These are phyloP conservation scores for Oncorhynchus mykiss DNA, from an alignment of 2,113 vertebrate species.

Conservation along the genomic window DNA sequence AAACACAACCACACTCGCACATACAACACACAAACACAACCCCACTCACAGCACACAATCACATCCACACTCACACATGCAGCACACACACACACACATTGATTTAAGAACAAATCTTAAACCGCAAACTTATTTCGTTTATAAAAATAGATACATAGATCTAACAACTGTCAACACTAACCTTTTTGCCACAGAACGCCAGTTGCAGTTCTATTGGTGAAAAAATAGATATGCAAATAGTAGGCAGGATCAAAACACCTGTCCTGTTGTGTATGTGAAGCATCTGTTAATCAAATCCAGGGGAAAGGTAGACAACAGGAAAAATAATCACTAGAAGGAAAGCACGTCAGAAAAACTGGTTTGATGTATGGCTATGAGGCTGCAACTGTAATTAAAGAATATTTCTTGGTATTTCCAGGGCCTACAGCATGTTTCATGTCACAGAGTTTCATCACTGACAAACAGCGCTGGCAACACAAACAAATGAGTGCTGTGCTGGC, in stretches of 20 bases:
- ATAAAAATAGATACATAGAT: not conserved
- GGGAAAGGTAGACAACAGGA: constrained; percentile 8
- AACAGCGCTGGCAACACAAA: constrained; percentile 48
- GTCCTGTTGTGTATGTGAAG: constrained; percentile 19
- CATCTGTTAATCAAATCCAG: constrained; percentile 22
- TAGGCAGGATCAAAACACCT: constrained; percentile 29
- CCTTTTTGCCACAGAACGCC: not conserved
- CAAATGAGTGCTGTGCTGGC: constrained; percentile 42
- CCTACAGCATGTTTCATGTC: constrained; percentile 58
- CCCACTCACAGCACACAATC: no score
- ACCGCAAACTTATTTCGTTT: constrained; percentile 1
- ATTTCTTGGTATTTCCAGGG: constrained; percentile 46
- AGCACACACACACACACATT: no score
- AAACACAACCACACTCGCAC: no score
- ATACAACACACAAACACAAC: no score
- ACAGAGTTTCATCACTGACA: constrained; percentile 62
- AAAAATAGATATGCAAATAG: not conserved
- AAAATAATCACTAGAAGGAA: constrained; percentile 14
- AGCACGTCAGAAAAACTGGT: constrained; percentile 21
- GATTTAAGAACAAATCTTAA: not conserved
- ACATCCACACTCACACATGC: no score
- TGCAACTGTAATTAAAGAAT: constrained; percentile 60
- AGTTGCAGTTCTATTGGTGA: not conserved
- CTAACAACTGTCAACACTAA: not conserved
- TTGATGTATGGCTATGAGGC: constrained; percentile 59